A percentile compares a stretch with the other conserved stretches of the same genome.
Evolutionary conservation across 2,113 vertebrate species (phyloP).

Genomic region (Chaetops frenatus): DNA sequence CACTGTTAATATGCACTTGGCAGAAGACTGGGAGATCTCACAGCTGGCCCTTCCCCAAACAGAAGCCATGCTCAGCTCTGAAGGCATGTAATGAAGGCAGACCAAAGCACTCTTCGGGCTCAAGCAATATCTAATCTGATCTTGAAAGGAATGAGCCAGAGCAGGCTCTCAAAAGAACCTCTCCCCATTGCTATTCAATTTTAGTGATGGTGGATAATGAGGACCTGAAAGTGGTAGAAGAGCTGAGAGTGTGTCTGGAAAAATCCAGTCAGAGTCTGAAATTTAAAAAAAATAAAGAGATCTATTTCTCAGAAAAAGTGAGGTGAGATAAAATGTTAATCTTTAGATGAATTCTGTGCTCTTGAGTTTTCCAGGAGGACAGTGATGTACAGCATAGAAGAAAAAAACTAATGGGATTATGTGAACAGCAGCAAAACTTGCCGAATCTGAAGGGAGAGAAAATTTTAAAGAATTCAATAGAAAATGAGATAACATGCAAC

Average conservation of each 20-base stretch:
- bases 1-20: not conserved
- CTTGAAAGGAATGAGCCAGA: slow-evolving; percentile 36
- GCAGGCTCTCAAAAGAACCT: not conserved
- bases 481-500: not conserved
- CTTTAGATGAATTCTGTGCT: not conserved
- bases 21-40: not conserved
- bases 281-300: not conserved
- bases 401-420: not conserved
- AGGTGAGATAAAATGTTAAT: not conserved
- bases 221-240: not conserved
- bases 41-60: not conserved
- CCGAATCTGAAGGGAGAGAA: not conserved
- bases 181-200: not conserved
- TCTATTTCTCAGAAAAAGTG: not conserved
- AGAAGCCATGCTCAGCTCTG: slow-evolving; percentile 3
- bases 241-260: not conserved
- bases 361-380: not conserved
- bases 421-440: not conserved
- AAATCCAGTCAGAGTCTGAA: not conserved
- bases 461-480: not conserved
- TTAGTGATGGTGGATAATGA: not conserved
- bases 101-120: not conserved
- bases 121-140: slow-evolving; percentile 12
- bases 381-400: not conserved
- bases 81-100: not conserved